These are phyloP conservation scores for Urosaurus nigricauda DNA, from an alignment of 2,797 vertebrate genomes.

Conservation along the genomic window DNA sequence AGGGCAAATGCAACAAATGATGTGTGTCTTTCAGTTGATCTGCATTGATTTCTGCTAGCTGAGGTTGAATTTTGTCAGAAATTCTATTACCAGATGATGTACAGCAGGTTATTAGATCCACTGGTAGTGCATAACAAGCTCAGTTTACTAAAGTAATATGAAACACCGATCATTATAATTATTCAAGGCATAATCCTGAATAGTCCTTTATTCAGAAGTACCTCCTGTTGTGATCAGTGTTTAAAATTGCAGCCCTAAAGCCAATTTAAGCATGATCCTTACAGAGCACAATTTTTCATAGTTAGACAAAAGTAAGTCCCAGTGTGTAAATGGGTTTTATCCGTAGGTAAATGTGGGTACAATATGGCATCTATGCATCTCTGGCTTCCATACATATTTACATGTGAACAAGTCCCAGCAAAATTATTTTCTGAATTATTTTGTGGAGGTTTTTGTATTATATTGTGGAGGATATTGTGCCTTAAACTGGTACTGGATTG, in stretches of 20 bases:
- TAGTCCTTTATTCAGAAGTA: not conserved
- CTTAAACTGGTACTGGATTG: not conserved
- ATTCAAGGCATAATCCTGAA: not conserved
- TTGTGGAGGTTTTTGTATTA: not conserved
- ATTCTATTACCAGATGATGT: constrained; percentile 63
- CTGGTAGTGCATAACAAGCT: constrained; percentile 54
- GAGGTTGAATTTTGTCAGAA: constrained; percentile 61
- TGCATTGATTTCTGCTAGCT: constrained; percentile 41
- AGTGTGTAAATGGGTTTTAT: not conserved
- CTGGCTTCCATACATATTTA: not conserved
- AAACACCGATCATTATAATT: constrained; percentile 37
- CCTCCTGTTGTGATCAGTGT: not conserved
- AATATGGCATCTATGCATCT: no score
- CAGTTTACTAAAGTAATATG: constrained; percentile 62
- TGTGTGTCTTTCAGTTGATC: constrained; percentile 58
- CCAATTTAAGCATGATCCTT: not conserved
- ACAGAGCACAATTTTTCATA: not conserved
- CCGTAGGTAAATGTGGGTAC: not conserved
- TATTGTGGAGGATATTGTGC: not conserved
- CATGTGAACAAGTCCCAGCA: not conserved
- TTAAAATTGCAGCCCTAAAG: not conserved
- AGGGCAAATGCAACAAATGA: not conserved
- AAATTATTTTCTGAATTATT: not conserved
- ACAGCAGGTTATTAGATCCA: constrained; percentile 50
- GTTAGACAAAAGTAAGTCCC: not conserved